A percentile compares a stretch with the other conserved stretches of the same genome.
phyloP scores from a whole-genome alignment of 2,113 vertebrate genomes.

The Sialia sialis region DNA sequence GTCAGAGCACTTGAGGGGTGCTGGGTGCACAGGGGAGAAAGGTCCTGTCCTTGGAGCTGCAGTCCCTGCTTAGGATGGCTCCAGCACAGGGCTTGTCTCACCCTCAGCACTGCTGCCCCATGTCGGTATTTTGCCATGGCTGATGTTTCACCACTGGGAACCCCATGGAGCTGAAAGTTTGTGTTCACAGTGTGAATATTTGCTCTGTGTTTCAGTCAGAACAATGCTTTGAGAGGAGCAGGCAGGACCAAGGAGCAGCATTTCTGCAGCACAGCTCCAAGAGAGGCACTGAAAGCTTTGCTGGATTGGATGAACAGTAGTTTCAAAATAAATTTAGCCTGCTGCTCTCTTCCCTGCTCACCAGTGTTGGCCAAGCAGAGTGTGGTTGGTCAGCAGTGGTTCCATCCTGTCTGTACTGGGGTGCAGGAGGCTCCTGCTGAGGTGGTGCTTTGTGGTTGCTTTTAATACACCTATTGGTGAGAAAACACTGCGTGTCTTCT shows the following conservation, averaged over 20 bases:
- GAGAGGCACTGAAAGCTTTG: neutral
- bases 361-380: neutral
- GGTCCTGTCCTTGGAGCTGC: neutral
- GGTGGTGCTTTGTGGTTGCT: neutral
- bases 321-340: neutral
- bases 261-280: neutral
- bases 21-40: neutral
- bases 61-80: neutral
- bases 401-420: neutral
- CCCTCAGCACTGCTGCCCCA: rapidly evolving
- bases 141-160: neutral
- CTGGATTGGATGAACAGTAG: neutral
- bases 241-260: neutral
- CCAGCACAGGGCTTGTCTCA: neutral
- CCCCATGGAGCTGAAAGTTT: neutral
- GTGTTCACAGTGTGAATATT: neutral
- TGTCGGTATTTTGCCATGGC: rapidly evolving
- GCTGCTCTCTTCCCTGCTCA: neutral
- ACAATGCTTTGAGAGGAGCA: neutral
- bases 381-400: neutral
- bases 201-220: neutral
- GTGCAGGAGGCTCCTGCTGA: neutral
- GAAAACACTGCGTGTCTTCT: neutral
- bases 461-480: neutral
- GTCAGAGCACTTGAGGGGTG: neutral